Evolutionary conservation across 1,140 invertebrate genomes (phyloP).

Genomic region (Diuraphis noxia): DNA sequence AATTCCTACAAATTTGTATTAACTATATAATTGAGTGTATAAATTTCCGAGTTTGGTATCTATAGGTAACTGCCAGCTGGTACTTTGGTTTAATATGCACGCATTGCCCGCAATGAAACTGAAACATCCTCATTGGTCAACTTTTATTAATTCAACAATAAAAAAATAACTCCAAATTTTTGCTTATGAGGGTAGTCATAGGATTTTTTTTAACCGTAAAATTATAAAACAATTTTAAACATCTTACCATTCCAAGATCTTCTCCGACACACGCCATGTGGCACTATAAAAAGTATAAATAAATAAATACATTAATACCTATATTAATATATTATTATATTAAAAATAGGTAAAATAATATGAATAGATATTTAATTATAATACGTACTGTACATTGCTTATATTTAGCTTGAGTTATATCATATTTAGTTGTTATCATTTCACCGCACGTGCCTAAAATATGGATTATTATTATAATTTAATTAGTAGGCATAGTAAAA

Average conservation of each 20-base stretch:
- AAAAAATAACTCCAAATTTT: not conserved
- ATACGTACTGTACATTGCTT: conserved; percentile 34
- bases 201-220: not conserved
- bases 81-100: not conserved
- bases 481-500: too few relatives aligned
- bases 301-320: not conserved
- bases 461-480: not conserved
- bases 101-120: not conserved
- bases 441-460: conserved; percentile 3
- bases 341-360: not conserved
- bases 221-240: not conserved
- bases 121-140: not conserved
- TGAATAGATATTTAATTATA: not conserved
- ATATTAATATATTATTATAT: not conserved
- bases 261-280: conserved; percentile 5
- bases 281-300: conserved; percentile 16
- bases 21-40: too few relatives aligned
- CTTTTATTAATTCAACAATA: too few relatives aligned
- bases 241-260: conserved; percentile 26
- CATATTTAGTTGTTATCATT: conserved; percentile 12
- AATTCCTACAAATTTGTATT: too few relatives aligned
- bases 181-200: too few relatives aligned
- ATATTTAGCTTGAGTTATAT: conserved; percentile 29
- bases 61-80: too few relatives aligned
- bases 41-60: too few relatives aligned